Percentiles rank a stretch among this genome's conserved stretches.
phyloP scores from a whole-genome alignment of 2,113 vertebrate genomes.

The Peucedramus taeniatus region DNA sequence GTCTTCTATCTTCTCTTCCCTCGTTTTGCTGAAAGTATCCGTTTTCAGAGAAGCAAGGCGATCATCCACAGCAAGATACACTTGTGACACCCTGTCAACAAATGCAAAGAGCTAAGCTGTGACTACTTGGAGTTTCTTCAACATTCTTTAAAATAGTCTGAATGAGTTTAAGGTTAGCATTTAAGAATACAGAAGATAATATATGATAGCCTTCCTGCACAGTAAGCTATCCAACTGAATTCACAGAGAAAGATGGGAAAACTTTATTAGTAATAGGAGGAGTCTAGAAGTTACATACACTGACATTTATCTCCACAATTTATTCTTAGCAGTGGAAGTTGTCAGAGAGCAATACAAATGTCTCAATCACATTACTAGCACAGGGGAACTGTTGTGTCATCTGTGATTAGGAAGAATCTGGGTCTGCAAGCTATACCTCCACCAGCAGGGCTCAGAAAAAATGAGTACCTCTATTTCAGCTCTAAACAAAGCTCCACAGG shows the following conservation, averaged over 20 bases:
- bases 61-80: constrained; percentile 94
- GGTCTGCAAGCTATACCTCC: background rate
- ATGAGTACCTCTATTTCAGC: background rate
- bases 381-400: background rate
- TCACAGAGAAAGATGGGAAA: background rate
- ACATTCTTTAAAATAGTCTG: background rate
- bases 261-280: background rate
- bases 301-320: background rate
- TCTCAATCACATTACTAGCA: background rate
- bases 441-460: background rate
- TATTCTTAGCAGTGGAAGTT: background rate
- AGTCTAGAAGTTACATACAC: background rate
- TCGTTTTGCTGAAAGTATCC: constrained; percentile 94
- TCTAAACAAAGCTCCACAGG: background rate
- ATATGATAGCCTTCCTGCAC: background rate
- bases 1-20: constrained; percentile 99
- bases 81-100: constrained; percentile 83
- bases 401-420: background rate
- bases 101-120: background rate
- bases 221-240: background rate
- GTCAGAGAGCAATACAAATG: background rate
- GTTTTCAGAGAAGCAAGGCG: constrained; percentile 96
- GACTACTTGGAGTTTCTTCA: background rate
- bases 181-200: background rate
- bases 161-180: background rate